These are phyloP conservation scores for Cavia aperea DNA, from an alignment of 2,113 vertebrate species.

Conservation along the genomic window DNA sequence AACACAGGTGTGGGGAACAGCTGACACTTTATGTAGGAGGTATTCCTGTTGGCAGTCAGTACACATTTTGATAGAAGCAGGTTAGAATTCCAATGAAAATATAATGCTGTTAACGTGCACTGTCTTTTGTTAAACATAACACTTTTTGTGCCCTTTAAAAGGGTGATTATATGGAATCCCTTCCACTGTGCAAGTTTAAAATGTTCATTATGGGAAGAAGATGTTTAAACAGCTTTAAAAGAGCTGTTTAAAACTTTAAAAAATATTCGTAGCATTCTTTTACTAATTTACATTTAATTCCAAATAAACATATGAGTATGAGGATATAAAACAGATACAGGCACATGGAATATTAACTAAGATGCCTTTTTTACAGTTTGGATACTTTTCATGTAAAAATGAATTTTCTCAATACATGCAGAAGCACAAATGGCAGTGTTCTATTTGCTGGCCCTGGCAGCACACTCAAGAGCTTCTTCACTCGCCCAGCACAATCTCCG, in stretches of 20 bases:
- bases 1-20: background rate
- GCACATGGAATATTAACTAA: conserved; percentile 20
- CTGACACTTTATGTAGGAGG: conserved; percentile 29
- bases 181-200: background rate
- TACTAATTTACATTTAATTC: conserved; percentile 38
- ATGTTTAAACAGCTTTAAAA: background rate
- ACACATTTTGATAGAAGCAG: background rate
- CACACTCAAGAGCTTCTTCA: background rate
- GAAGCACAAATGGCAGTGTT: background rate
- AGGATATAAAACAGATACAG: background rate
- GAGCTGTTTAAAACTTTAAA: background rate
- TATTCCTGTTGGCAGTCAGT: background rate
- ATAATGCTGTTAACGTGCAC: background rate
- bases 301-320: conserved; percentile 43
- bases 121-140: conserved; percentile 37
- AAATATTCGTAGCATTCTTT: conserved; percentile 13
- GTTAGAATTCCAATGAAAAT: background rate
- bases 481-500: background rate
- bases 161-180: background rate
- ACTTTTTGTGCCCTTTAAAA: conserved; percentile 26
- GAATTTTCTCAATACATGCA: background rate
- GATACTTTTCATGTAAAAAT: background rate
- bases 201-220: conserved; percentile 31
- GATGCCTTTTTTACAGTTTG: background rate
- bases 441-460: too few species aligned